These are phyloP conservation scores for Heterocephalus glaber DNA, from an alignment of 2,113 vertebrate species.

Conservation along the genomic window DNA sequence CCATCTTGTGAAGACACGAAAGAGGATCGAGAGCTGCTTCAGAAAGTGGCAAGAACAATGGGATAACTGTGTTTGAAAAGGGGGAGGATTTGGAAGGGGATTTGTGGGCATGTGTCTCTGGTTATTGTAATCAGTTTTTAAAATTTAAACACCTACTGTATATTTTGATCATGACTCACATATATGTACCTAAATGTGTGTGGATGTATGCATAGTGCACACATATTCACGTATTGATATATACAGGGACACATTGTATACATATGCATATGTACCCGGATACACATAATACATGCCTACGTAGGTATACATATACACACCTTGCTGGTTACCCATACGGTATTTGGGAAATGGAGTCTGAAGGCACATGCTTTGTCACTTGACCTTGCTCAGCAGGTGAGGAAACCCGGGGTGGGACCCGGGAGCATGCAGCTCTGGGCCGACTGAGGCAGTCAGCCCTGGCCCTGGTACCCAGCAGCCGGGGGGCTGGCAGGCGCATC, in stretches of 20 bases:
- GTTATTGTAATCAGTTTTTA: not conserved
- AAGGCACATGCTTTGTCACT: not conserved
- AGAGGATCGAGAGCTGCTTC: not conserved
- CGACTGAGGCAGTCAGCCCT: accelerated
- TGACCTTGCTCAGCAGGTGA: accelerated
- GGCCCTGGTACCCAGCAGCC: not conserved
- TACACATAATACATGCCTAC: not conserved
- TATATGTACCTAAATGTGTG: too few relatives aligned
- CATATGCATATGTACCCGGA: not conserved
- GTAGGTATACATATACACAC: not conserved
- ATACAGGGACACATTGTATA: accelerated
- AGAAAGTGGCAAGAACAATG: not conserved
- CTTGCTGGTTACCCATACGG: not conserved
- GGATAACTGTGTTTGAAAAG: not conserved
- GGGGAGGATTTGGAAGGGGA: not conserved
- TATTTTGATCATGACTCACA: not conserved
- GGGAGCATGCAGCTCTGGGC: accelerated
- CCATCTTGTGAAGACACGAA: not conserved
- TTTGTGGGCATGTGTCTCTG: not conserved
- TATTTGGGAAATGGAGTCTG: not conserved
- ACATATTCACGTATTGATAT: too few relatives aligned
- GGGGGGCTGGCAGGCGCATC: accelerated
- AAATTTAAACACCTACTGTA: not conserved
- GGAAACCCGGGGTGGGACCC: not conserved
- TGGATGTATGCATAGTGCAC: not conserved